Percentiles rank a stretch among this genome's conserved stretches.
These are phyloP conservation scores for Harlomillsia oculata DNA, from an alignment of 1,140 invertebrate species.

Conservation along the genomic window DNA sequence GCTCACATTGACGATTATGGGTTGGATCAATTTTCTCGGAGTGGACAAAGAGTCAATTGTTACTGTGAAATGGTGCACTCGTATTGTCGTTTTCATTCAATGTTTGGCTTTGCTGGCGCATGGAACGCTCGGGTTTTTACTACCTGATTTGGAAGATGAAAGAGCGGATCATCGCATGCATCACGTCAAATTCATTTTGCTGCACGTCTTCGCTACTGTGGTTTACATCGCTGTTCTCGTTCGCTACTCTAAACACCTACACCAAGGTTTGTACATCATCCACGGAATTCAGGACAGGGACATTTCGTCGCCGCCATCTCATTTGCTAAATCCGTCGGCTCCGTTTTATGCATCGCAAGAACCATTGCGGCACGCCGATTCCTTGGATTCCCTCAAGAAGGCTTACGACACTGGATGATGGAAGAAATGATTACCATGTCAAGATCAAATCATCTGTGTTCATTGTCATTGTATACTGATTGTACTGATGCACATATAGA, in stretches of 20 bases:
- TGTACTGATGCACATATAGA: too few species aligned
- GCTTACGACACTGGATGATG: too few species aligned
- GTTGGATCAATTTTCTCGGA: constrained; percentile 1
- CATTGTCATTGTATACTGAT: too few species aligned
- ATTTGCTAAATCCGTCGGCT: too few species aligned
- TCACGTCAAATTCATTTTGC: constrained; percentile 5
- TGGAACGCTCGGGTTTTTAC: constrained; percentile 1
- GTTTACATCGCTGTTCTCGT: constrained; percentile 1
- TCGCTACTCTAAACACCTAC: constrained; percentile 6
- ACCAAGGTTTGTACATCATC: too few species aligned
- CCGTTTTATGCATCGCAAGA: too few species aligned
- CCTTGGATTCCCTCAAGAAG: too few species aligned
- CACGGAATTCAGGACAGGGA: too few species aligned
- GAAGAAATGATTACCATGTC: too few species aligned
- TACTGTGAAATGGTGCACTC: constrained; percentile 3
- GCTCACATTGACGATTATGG: background rate
- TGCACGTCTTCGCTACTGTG: background rate
- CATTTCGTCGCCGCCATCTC: too few species aligned
- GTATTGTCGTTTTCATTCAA: constrained; percentile 4
- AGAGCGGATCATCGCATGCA: constrained; percentile 4
- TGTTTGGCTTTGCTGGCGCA: background rate
- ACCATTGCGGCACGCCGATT: too few species aligned
- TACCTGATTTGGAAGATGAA: constrained; percentile 8
- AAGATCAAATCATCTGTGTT: too few species aligned
- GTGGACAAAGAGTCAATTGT: constrained; percentile 2